A percentile compares a stretch with the other conserved stretches of the same genome.
These are phyloP conservation scores for Oreochromis tanganicae DNA, from an alignment of 2,113 vertebrate genomes.

Conservation along the genomic window DNA sequence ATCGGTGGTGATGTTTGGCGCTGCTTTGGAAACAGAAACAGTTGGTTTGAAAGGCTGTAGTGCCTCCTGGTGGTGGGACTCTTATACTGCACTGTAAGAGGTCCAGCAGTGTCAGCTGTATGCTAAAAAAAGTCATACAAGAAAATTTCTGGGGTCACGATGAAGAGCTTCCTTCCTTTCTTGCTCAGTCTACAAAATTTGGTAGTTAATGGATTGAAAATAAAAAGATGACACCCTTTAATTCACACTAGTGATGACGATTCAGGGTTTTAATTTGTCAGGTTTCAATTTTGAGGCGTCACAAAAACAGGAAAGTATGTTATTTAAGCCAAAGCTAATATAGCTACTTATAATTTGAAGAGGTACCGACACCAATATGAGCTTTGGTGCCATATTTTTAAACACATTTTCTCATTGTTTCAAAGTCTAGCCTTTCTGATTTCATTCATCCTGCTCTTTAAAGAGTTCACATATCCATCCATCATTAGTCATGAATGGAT, in stretches of 20 bases:
- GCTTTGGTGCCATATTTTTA: background rate
- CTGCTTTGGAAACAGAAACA: background rate
- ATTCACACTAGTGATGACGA: background rate
- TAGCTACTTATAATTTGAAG: too few species aligned
- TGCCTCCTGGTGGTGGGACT: background rate
- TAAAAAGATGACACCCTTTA: background rate
- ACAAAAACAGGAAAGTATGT: background rate
- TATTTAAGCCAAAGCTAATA: too few species aligned
- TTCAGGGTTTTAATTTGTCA: background rate
- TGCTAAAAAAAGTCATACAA: background rate
- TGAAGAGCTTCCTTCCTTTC: background rate
- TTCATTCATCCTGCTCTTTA: background rate
- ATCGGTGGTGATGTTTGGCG: background rate
- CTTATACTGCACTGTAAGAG: background rate
- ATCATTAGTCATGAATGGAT: background rate
- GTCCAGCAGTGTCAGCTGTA: background rate
- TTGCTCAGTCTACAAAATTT: background rate
- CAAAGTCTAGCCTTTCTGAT: background rate
- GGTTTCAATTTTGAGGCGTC: background rate
- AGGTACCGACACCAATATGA: background rate
- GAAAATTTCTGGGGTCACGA: background rate
- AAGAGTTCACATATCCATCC: too few species aligned
- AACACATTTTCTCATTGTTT: background rate
- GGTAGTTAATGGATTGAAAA: background rate
- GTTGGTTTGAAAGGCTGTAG: background rate